Evolutionary conservation across 2,797 vertebrate species (phyloP).

Genomic region (Diceros bicornis): DNA sequence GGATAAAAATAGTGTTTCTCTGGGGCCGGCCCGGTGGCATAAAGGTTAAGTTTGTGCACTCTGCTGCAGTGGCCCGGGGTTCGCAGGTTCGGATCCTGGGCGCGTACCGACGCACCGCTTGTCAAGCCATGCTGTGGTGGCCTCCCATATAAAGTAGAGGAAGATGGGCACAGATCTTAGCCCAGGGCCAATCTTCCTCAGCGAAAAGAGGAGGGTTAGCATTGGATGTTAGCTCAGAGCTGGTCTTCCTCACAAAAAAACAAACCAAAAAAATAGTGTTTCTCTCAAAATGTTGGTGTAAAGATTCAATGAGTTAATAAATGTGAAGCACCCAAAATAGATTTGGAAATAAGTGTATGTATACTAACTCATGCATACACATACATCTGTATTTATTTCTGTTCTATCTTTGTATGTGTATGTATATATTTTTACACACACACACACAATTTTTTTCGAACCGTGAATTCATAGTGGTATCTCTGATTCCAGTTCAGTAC

Average conservation of each 20-base stretch:
- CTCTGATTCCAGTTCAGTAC: neutral
- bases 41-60: too few species aligned
- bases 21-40: neutral
- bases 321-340: neutral
- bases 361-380: neutral
- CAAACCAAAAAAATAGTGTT: neutral
- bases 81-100: too few species aligned
- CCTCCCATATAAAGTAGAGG: too few species aligned
- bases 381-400: neutral
- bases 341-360: neutral
- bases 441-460: neutral
- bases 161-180: too few species aligned
- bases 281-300: neutral
- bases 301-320: neutral
- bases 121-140: too few species aligned
- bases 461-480: neutral
- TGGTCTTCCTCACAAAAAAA: too few species aligned
- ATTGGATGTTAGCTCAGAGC: too few species aligned
- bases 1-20: neutral
- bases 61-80: too few species aligned
- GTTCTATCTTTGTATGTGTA: neutral
- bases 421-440: neutral
- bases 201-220: too few species aligned
- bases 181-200: too few species aligned
- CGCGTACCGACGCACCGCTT: too few species aligned